Base-by-base conservation (phyloP, 2,113 vertebrate genomes). In the Epinephelus moara region DNA sequence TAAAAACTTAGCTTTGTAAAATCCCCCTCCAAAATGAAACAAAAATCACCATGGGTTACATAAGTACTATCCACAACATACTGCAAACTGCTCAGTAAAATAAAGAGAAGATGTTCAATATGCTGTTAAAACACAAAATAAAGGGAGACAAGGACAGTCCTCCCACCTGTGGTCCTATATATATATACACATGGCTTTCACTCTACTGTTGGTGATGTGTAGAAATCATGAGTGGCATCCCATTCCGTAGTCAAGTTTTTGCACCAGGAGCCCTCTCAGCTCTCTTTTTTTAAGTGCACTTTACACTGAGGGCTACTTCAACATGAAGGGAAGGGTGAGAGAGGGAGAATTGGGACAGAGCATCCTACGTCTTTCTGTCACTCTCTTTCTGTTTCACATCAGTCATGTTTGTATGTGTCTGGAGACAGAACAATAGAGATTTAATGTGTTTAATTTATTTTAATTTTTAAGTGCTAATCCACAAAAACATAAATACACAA, bases 271-370 rank as follows among this genome's bases (percentile, higher is more conserved):
- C 27, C 11, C 45, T 79, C 42, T 82, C 72, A 59, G 62, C 72
- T 79, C 40, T 63, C 6, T 75, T 66, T 45, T 82, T 82, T 57
- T 78, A 83, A 74, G 25, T 33, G 45, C 61, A 40, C 37, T 88
- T 70, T n/a, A 72, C 71, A 67, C 45, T 27, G 59, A 79, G 21
- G 18, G 17, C 40, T 77, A 17, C 61, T 67, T 81, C 61, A 81
- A 67, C 67, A 81, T 75, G 52, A 82, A 75, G 49, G 12, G 52
- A 57, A 64, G 42, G 11, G n/a, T 15, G 40, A 40, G 59, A 73
- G 30, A 64, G n/a, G 15, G 14, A 73, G 49, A 70, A 68, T 15
- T 61, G 27, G 8, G 30, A 59, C 59, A 55, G 68, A 55, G 12
- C 56, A 8, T 62, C 8, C 27, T 62, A 19, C 23, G 9, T 57